phyloP scores from a whole-genome alignment of 2,113 vertebrate genomes.

The Rhinoderma darwinii region DNA sequence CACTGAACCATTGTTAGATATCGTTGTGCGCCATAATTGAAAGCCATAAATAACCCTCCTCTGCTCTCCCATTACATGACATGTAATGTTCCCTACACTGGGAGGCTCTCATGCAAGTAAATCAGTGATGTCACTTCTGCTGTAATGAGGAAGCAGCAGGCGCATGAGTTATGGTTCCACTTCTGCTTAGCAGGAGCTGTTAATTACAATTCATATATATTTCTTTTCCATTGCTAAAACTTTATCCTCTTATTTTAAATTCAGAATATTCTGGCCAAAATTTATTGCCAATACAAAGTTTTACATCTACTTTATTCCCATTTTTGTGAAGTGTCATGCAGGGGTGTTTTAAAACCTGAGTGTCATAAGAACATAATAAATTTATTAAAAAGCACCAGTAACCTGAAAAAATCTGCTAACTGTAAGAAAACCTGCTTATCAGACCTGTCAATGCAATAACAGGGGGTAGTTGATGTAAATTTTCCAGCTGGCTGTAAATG shows the following conservation, averaged over 20 bases:
- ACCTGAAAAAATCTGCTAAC: background rate
- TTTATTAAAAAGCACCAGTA: background rate
- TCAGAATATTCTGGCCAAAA: slow-evolving; percentile 15
- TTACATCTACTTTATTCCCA: slow-evolving; percentile 12
- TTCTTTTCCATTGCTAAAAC: background rate
- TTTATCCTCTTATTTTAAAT: background rate
- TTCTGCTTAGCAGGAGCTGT: slow-evolving; percentile 44
- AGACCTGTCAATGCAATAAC: slow-evolving; percentile 3
- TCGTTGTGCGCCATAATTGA: slow-evolving; percentile 54
- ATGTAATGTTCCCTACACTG: slow-evolving; percentile 43
- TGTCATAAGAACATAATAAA: background rate
- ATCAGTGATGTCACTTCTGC: slow-evolving; percentile 54
- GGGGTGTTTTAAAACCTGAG: background rate
- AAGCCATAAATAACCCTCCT: slow-evolving; percentile 54
- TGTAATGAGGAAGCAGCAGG: slow-evolving; percentile 47
- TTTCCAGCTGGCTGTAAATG: background rate
- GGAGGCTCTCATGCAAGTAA: slow-evolving; percentile 50
- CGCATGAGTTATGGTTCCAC: slow-evolving; percentile 44
- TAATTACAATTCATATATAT: slow-evolving; percentile 47
- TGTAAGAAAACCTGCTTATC: background rate
- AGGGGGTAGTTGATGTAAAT: background rate
- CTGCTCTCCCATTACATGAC: slow-evolving; percentile 49
- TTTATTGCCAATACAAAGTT: background rate
- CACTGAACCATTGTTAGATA: slow-evolving; percentile 56
- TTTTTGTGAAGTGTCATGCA: background rate